Evolutionary conservation across 2,888 invertebrate genomes (phyloP).

Genomic region (Calameuta idolon): DNA sequence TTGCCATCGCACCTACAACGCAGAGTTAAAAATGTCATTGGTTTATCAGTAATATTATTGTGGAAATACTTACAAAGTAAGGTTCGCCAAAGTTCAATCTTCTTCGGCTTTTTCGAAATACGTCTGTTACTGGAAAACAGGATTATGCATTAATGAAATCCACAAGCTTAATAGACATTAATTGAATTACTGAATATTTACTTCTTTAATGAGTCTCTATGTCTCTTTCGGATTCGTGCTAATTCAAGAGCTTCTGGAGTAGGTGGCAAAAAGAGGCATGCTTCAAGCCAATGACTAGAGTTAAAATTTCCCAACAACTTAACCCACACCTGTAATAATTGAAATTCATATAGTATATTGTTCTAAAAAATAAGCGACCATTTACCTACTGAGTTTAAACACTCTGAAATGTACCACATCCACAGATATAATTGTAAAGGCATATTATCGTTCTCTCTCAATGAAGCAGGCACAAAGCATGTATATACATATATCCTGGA

Average conservation of each 20-base stretch:
- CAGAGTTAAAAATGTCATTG: slow-evolving; percentile 9
- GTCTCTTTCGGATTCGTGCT: slow-evolving; percentile 46
- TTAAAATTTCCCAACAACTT: slow-evolving; percentile 32
- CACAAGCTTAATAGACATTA: not conserved
- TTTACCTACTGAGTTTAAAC: slow-evolving; percentile 48
- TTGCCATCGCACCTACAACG: slow-evolving; percentile 48
- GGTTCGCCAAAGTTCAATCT: slow-evolving; percentile 51
- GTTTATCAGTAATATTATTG: not conserved
- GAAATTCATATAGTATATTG: not conserved
- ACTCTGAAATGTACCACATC: slow-evolving; percentile 51
- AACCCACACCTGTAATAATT: slow-evolving; percentile 31
- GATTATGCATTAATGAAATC: slow-evolving; percentile 11
- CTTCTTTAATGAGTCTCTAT: slow-evolving; percentile 39
- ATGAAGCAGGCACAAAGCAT: slow-evolving; percentile 46
- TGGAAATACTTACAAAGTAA: slow-evolving; percentile 44
- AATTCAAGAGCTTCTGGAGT: slow-evolving; percentile 48
- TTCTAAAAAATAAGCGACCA: not conserved
- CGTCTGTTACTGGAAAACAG: slow-evolving; percentile 16
- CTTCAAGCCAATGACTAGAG: slow-evolving; percentile 39
- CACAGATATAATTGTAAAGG: slow-evolving; percentile 41
- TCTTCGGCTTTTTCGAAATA: slow-evolving; percentile 25
- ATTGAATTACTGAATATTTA: slow-evolving; percentile 16
- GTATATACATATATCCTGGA: slow-evolving; percentile 49
- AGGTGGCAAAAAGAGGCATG: slow-evolving; percentile 44
- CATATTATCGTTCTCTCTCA: slow-evolving; percentile 33